These are phyloP conservation scores for Borostomias antarcticus DNA, from an alignment of 2,797 vertebrate genomes.

Conservation along the genomic window DNA sequence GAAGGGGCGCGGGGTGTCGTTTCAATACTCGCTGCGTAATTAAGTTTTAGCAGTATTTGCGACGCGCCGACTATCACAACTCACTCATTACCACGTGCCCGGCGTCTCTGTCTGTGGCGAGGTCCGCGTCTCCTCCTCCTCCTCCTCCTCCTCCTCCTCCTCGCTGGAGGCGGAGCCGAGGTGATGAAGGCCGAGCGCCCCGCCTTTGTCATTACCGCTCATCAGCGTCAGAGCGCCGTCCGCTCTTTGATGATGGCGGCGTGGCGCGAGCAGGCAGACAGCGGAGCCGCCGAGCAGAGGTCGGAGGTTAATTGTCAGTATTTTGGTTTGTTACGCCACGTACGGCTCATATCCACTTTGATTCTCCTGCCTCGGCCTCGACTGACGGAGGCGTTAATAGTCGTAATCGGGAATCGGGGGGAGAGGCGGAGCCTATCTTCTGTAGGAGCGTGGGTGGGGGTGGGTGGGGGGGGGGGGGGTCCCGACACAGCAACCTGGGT, in stretches of 20 bases:
- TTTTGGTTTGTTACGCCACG: constrained; percentile 56
- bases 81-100: neutral
- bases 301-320: constrained; percentile 65
- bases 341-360: constrained; percentile 52
- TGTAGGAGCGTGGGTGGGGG: neutral
- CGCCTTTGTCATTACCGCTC: constrained; percentile 39
- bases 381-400: constrained; percentile 50
- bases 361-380: constrained; percentile 27
- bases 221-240: constrained; percentile 56
- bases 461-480: neutral
- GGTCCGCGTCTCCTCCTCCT: neutral
- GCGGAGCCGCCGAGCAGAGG: constrained; percentile 43
- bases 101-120: neutral
- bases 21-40: too few relatives aligned
- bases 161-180: neutral
- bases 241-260: constrained; percentile 56
- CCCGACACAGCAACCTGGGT: neutral
- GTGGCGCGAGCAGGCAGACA: constrained; percentile 20
- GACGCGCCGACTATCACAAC: neutral
- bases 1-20: too few relatives aligned
- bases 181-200: neutral
- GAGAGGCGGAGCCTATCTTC: constrained; percentile 25
- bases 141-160: too few relatives aligned
- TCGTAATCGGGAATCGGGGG: constrained; percentile 38
- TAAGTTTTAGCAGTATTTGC: too few relatives aligned